Base-by-base conservation (phyloP, 2,888 invertebrate genomes). In the Galerucella nymphaeae region DNA sequence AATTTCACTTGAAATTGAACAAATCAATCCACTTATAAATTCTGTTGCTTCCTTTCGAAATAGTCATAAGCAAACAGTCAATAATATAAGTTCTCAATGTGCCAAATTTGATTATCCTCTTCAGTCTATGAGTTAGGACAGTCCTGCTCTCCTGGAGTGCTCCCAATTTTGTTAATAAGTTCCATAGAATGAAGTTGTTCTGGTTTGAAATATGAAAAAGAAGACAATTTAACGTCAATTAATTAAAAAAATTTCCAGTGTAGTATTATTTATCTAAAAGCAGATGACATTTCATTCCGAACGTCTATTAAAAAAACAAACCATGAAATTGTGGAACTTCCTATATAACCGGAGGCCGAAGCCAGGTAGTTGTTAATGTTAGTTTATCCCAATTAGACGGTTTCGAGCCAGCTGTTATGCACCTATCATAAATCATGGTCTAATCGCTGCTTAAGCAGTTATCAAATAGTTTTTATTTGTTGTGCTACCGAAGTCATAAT, bases 361-460 rank as follows among this genome's bases (percentile, higher is more conserved):
- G 76, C 71, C 75, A 77, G 77, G 77, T 77, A 76, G 76, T 76
- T 68, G 69, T 61, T 70, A 48, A 66, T 71, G 66, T 68, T 70
- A 75, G 71, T 69, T 66, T 64, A 74, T 68, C 71, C 71, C 77
- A 77, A 77, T 77, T 75, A 75, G 75, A 71, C 64, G 75, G 67
- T 70, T 73, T 67, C 50, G 62, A 64, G 65, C 73, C 77, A 77
- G 77, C 77, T 76, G 75, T 75, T 77, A 59, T 71, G 18, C 66
- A 63, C 73, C 75, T 73, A 53, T 62, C 74, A 77, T 77, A 77
- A 77, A 77, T 77, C 77, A 77, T 75, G 64, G 64, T 65, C 50
- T 77, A 76, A 75, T 75, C 70, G 76, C 71, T 72, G 76, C 76
- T 75, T 75, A 75, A 74, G 68, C 70, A 75, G 70, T 74, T 75